Percentiles rank a stretch among this genome's conserved stretches.
phyloP scores from a whole-genome alignment of 1,140 invertebrate genomes.

The Lepidurus couesii region DNA sequence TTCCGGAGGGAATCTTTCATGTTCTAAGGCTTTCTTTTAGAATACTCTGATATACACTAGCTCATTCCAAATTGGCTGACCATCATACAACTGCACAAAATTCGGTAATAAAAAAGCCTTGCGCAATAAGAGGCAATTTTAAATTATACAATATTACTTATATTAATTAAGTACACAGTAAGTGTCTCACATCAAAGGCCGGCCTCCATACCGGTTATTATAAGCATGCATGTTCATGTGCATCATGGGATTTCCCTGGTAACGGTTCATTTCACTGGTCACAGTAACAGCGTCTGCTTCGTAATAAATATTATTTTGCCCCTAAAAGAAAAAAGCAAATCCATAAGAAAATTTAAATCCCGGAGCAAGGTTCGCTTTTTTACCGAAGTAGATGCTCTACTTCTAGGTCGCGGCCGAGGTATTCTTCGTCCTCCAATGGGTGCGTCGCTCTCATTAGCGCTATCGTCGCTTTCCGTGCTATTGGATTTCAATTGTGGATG shows the following conservation, averaged over 20 bases:
- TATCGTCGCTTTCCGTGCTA: conserved; percentile 44
- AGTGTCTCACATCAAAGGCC: neutral
- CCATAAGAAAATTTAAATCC: conserved; percentile 5
- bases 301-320: conserved; percentile 80
- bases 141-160: neutral
- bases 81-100: too few species aligned
- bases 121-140: neutral
- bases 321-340: conserved; percentile 47
- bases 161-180: neutral
- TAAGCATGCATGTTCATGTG: conserved; percentile 7
- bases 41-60: too few species aligned
- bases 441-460: conserved; percentile 62
- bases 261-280: neutral
- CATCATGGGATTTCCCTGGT: neutral
- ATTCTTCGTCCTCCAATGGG: conserved; percentile 62
- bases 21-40: too few species aligned
- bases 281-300: conserved; percentile 57
- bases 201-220: neutral
- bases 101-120: too few species aligned
- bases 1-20: too few species aligned
- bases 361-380: conserved; percentile 39
- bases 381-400: conserved; percentile 63
- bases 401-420: conserved; percentile 70
- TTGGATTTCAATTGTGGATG: conserved; percentile 43
- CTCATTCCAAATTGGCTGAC: too few species aligned